Evolutionary conservation across 2,888 invertebrate species (phyloP), one percentile per base, ranked within the genome.

Genomic region (Microplitis deprimator): DNA sequence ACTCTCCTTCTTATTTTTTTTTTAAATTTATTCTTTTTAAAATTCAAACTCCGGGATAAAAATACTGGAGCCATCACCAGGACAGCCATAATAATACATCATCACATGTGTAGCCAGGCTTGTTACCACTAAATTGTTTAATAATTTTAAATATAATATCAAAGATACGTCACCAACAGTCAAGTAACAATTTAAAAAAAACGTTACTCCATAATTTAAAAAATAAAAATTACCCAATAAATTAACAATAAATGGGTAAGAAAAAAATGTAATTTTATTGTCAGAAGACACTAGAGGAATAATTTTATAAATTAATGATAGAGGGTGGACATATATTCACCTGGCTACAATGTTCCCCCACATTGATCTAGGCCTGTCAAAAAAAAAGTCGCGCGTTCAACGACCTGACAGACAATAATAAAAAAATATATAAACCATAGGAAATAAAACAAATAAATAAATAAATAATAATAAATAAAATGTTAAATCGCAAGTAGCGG

Each of bases 31-130:
- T 13, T 13, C 3, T n/a, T 59, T 59, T n/a, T 0, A 10, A 39
- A 39, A 67, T 79, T 77, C 69, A 75, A 65, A 70, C 79, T 76
- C 76, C 76, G 75, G 82, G 80, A 81, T 82, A 82, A 82, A 82
- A 82, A 82, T 82, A 82, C 82, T 50, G 73, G 78, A 76, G 78
- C 79, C 79, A 73, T 16, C 61, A 17, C 73, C 72, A 76, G 76
- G 77, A 73, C 77, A 76, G 77, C 67, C 77, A 68, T 73, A 79
- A 60, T 60, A 79, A 72, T 50, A 5, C 13, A 50, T 50, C 10
- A 50, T 10, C 79, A 77, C 77, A 79, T 76, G 78, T 75, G 75
- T 75, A 76, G 79, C 80, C 29, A 29, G 79, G 77, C 81, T 76
- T 75, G 65, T 61, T 68, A 76, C 71, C 64, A 13, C 69, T 64